These are phyloP conservation scores for Oligia fasciuncula DNA, from an alignment of 2,888 invertebrate species.

Conservation along the genomic window DNA sequence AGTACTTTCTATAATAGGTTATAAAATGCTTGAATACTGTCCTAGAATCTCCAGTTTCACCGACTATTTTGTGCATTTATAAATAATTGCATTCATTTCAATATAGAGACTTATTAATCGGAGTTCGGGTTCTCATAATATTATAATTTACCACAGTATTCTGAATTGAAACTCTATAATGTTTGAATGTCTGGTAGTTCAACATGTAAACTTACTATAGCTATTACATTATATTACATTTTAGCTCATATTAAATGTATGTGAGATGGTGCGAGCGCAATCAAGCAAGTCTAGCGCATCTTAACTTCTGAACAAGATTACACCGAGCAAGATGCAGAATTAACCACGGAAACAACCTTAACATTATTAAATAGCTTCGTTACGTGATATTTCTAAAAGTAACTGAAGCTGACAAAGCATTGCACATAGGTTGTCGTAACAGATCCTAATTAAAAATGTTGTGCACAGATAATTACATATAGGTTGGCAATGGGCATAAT, in stretches of 20 bases:
- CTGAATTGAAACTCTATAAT: not conserved
- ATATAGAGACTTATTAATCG: not conserved
- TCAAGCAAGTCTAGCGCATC: constrained; percentile 32
- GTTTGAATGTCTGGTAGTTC: not conserved
- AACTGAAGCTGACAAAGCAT: not conserved
- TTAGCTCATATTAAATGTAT: constrained; percentile 27
- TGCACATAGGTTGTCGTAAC: not conserved
- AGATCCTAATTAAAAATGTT: constrained; percentile 1
- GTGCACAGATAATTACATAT: too few relatives aligned
- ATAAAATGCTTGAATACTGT: not conserved
- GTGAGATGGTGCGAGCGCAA: constrained; percentile 26
- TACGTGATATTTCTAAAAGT: not conserved
- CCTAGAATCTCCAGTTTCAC: not conserved
- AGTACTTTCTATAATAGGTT: not conserved
- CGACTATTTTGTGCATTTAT: too few relatives aligned
- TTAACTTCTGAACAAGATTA: constrained; percentile 40
- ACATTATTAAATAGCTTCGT: constrained; percentile 10
- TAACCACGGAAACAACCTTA: constrained; percentile 8
- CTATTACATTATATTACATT: constrained; percentile 7
- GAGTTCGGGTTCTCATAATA: not conserved
- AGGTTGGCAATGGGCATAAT: not conserved
- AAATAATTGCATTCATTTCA: not conserved
- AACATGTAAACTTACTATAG: not conserved
- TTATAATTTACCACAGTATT: not conserved
- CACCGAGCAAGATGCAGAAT: constrained; percentile 34